Conservation (phyloP, 2,797 vertebrate genomes). For the Propithecus perrieri region DNA sequence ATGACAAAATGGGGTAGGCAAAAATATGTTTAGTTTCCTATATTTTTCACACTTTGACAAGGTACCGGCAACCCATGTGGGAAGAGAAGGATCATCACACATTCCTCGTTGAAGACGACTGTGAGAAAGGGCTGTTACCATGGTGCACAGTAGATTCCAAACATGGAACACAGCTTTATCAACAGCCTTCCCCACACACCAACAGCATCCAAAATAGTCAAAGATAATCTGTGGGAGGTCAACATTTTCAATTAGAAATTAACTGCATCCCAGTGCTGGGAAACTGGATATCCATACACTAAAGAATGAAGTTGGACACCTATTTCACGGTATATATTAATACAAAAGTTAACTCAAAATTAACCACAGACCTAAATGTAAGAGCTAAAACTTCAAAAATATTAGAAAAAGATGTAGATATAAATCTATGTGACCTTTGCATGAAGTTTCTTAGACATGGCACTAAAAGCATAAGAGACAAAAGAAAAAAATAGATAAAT, state of each 20-base stretch:
- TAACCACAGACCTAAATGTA: background rate
- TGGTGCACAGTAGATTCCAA: background rate
- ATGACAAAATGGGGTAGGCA: background rate
- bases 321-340: background rate
- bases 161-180: fast-evolving
- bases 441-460: background rate
- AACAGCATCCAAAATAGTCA: background rate
- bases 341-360: background rate
- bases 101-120: background rate
- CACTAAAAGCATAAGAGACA: background rate
- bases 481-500: background rate
- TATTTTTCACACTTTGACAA: background rate
- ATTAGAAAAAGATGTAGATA: background rate
- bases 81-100: background rate
- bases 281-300: background rate
- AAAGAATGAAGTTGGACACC: background rate
- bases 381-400: conserved; percentile 9
- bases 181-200: background rate
- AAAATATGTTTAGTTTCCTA: background rate
- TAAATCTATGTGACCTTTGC: background rate
- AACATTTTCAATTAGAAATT: conserved; percentile 16
- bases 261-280: background rate
- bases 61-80: background rate
- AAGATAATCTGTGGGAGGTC: background rate
- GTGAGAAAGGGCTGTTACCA: background rate